Evolutionary conservation across 1,140 invertebrate genomes (phyloP), one percentile per base, ranked within the genome.

Genomic region (Drosophila orosa): DNA sequence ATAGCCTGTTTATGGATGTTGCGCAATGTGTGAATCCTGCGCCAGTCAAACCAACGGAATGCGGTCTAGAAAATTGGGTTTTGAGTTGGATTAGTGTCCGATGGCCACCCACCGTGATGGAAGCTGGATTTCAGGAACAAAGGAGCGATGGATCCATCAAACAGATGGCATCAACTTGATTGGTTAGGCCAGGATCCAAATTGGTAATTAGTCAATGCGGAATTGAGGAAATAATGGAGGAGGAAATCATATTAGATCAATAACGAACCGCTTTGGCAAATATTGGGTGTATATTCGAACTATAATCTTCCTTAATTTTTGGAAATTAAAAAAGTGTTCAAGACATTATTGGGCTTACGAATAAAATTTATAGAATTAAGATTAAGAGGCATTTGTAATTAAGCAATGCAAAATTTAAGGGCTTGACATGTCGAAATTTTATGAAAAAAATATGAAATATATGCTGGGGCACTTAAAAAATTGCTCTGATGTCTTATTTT

Each of bases 1-100:
- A 79, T 82, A 67, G 79, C 37, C 78, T 62, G 82, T 72, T 85
- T 81, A 75, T 65, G 52, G 40, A 74, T 63, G 52, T 48, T 45
- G 72, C 59, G 59, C 60, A 47, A 74, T 65, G 72, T 74, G 72
- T 39, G 69, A 74, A 29, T 63, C 8, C 65, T 69, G 40, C 33
- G 33, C 50, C 40, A 57, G 25, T 69, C 15, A 22, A 56, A 72
- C 29, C 44, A n/a, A 60, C 10, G 35, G n/a, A 25, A 52, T 73
- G 29, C 15, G 69, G 69, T 58, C 52, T 40, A 8, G 67, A 52
- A 69, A 29, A 33, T 50, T 40, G 63, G 63, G 25, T 44, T 65
- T 61, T 40, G 56, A 25, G 61, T 60, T 17, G 60, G 35, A 63
- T 60, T 60, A 59, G 54, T 24, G 27, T 3, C 12, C 44, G 6